These are phyloP conservation scores for Tachuris rubrigastra DNA, from an alignment of 2,113 vertebrate species.

Conservation along the genomic window DNA sequence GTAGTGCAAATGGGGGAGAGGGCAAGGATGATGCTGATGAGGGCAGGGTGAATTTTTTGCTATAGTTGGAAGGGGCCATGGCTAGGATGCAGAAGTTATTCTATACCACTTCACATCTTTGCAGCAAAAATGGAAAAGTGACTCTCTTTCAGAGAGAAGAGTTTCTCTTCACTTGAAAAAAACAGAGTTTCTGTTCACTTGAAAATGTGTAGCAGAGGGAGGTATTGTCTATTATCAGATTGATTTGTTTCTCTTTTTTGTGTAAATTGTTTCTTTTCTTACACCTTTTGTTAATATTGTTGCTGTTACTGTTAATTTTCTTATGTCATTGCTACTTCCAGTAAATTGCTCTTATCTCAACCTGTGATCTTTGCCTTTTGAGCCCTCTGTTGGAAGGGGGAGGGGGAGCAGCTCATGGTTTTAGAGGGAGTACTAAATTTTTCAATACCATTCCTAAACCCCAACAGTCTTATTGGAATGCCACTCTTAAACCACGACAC, in stretches of 20 bases:
- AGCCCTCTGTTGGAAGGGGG: background rate
- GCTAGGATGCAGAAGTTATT: background rate
- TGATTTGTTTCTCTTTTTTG: background rate
- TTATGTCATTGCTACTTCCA: background rate
- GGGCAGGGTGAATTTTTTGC: background rate
- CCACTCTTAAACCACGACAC: background rate
- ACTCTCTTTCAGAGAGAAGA: background rate
- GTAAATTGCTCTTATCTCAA: background rate
- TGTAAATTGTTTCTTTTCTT: background rate
- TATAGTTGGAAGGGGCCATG: background rate
- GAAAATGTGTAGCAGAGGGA: background rate
- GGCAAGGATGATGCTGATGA: background rate
- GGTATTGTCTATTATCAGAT: background rate
- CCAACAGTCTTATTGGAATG: background rate
- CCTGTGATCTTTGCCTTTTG: background rate
- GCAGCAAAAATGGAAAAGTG: background rate
- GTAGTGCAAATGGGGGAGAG: rapidly evolving
- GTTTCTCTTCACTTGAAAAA: background rate
- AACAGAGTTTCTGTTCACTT: rapidly evolving
- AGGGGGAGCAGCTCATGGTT: background rate
- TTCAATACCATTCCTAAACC: background rate
- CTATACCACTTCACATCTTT: background rate
- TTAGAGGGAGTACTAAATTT: background rate
- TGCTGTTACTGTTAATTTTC: background rate
- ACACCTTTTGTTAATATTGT: background rate